Base-by-base conservation (phyloP, 1,140 invertebrate genomes). In the Drosophila serrata region DNA sequence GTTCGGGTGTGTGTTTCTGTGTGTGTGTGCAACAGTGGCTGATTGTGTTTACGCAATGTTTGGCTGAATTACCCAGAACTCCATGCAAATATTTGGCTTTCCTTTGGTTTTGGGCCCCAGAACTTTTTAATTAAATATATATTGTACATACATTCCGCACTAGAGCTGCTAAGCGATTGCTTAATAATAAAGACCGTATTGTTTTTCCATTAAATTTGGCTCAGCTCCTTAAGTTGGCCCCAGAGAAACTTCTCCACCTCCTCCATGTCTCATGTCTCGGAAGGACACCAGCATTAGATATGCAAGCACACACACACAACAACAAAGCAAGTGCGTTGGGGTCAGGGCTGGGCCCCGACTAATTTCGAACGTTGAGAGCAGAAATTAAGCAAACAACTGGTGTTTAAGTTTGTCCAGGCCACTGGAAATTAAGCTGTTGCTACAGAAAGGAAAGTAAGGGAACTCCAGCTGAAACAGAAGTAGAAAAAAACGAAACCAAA, bases 101-200 rank as follows among this genome's bases (percentile, higher is more conserved):
- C 29, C 74, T 49, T 53, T 57, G 43, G 46, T 61, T n/a, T 64
- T 33, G 27, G 39, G 19, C 51, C 31, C 58, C 46, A 64, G 49
- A 79, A 78, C 67, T 81, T 81, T 85, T 85, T 85, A 85, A 85
- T 85, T 84, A 81, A 85, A 85, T 60, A 55, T 51, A 46, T 63
- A 55, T n/a, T n/a, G n/a, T n/a, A n/a, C n/a, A n/a, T 51, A 33
- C 6, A 33, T 35, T n/a, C 24, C 22, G n/a, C 15, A 61, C 12
- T 33, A 19, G 27, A 40, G 64, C 64, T 68, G 15, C 37, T 35
- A 73, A 73, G 35, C 68, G 69, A 73, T 72, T 57, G 40, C 69
- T 58, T 29, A 49, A 73, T 72, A 59, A 72, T 40, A 73, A 72
- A 72, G 67, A 59, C 42, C 46, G 40, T 72, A 73, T 72, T 72